Conservation (phyloP, 1,140 invertebrate species). For the Apocrypta bakeri region DNA sequence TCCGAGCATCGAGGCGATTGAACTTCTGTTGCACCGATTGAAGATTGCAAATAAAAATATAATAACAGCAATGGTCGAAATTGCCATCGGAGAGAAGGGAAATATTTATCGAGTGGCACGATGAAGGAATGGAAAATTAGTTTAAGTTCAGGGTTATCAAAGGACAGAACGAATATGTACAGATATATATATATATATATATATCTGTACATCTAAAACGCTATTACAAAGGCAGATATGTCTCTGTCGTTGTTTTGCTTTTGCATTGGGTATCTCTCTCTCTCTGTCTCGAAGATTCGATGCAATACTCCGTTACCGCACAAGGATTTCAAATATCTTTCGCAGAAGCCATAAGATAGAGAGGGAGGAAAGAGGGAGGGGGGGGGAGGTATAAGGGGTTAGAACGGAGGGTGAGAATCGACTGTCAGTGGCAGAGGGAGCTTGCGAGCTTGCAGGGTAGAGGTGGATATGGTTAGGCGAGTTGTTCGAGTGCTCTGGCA, state of each 20-base stretch:
- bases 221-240: too few relatives aligned
- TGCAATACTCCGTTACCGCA: background rate
- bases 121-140: background rate
- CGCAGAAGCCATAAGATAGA: background rate
- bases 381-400: too few relatives aligned
- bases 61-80: background rate
- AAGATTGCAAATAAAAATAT: background rate
- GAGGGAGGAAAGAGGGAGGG: too few relatives aligned
- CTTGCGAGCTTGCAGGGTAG: background rate
- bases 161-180: too few relatives aligned
- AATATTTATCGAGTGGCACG: too few relatives aligned
- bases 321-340: background rate
- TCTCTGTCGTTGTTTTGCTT: background rate
- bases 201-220: too few relatives aligned
- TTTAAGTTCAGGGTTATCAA: too few relatives aligned
- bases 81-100: too few relatives aligned
- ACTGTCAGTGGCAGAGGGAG: slow-evolving; percentile 5
- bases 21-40: slow-evolving; percentile 57
- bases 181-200: too few relatives aligned
- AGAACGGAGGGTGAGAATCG: slow-evolving; percentile 13
- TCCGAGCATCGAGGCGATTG: slow-evolving; percentile 77
- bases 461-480: background rate
- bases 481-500: too few relatives aligned
- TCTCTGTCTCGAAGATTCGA: slow-evolving; percentile 11
- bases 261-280: too few relatives aligned